Conservation (phyloP, 2,888 invertebrate species). For the Dicranocentrus wangi region DNA sequence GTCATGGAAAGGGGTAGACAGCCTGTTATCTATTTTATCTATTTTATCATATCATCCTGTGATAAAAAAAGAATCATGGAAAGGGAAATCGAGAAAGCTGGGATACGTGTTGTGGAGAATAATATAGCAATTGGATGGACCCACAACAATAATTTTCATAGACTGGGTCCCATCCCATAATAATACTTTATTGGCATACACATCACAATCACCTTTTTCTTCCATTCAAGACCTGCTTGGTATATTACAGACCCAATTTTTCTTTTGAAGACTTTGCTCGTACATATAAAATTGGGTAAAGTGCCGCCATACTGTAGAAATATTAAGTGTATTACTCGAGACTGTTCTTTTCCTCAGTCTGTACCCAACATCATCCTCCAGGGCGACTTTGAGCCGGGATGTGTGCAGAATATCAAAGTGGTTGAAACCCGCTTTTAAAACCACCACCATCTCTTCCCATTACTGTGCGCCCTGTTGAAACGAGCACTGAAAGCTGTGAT, state of each 20-base stretch:
- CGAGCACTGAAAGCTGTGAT: too few relatives aligned
- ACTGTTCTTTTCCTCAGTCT: slow-evolving; percentile 15
- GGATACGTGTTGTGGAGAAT: slow-evolving; percentile 10
- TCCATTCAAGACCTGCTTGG: too few relatives aligned
- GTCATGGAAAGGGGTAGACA: background rate
- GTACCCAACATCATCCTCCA: slow-evolving; percentile 18
- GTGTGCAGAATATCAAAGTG: slow-evolving; percentile 54
- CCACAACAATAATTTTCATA: background rate
- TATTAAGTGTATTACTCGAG: too few relatives aligned
- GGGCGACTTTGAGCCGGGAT: slow-evolving; percentile 46
- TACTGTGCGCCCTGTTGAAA: too few relatives aligned
- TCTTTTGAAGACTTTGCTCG: background rate
- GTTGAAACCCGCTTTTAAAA: slow-evolving; percentile 4
- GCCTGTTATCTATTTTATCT: background rate
- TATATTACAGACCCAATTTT: slow-evolving; percentile 26
- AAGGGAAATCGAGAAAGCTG: background rate
- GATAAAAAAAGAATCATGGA: background rate
- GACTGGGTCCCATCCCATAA: too few relatives aligned
- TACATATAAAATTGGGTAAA: background rate
- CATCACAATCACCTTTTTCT: too few relatives aligned
- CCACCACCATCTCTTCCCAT: too few relatives aligned
- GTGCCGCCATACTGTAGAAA: background rate
- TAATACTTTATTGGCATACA: too few relatives aligned
- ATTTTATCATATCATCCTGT: background rate
- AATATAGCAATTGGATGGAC: background rate